A percentile compares a stretch with the other conserved stretches of the same genome.
These are phyloP conservation scores for Acanthosoma haemorrhoidale DNA, from an alignment of 2,888 invertebrate species.

Conservation along the genomic window DNA sequence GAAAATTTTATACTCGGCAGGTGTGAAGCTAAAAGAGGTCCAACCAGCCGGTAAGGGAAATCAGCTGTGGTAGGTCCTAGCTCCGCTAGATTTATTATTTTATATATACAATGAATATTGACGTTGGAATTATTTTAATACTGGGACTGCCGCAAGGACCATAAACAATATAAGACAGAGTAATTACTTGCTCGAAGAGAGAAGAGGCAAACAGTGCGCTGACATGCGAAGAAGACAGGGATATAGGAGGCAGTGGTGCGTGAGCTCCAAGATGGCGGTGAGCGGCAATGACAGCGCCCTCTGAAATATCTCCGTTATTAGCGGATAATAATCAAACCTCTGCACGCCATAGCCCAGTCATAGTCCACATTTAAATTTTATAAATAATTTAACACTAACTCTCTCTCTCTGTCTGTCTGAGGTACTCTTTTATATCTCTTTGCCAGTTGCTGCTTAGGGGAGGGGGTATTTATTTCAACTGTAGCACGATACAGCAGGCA, in stretches of 20 bases:
- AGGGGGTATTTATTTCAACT: no score
- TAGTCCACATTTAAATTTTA: constrained; percentile 8
- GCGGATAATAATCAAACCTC: neutral
- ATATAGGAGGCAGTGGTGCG: neutral
- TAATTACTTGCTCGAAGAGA: neutral
- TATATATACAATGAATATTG: no score
- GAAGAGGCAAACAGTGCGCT: neutral
- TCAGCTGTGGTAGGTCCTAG: no score
- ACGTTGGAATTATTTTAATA: no score
- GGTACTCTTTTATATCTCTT: no score
- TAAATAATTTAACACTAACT: neutral
- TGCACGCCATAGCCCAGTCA: neutral
- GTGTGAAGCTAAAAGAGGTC: no score
- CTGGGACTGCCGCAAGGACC: no score
- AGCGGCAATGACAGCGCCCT: neutral
- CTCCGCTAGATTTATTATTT: no score
- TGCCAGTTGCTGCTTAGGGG: no score
- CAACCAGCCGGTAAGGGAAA: no score
- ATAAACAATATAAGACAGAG: neutral
- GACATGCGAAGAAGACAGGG: neutral
- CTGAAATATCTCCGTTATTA: constrained; percentile 7
- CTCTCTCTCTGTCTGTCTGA: neutral
- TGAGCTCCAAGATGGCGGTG: no score
- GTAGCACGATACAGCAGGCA: neutral
- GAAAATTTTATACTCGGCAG: no score